These are phyloP conservation scores for Enchytraeus crypticus DNA, from an alignment of 2,888 invertebrate genomes.

Conservation along the genomic window DNA sequence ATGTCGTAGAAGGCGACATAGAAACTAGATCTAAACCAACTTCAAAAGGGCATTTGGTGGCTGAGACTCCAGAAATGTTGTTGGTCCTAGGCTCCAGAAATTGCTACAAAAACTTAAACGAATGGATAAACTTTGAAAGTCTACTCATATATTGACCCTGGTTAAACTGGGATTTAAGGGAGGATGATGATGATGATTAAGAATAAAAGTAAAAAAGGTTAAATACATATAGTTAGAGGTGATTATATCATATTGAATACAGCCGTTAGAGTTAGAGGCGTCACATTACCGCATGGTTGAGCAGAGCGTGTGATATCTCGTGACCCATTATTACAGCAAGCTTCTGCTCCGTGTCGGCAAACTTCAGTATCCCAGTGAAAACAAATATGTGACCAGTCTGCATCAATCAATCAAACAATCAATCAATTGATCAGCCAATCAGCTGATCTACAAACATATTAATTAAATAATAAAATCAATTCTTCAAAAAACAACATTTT, in stretches of 20 bases:
- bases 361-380: slow-evolving; percentile 53
- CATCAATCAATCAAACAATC: slow-evolving; percentile 20
- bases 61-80: too few relatives aligned
- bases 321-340: slow-evolving; percentile 56
- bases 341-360: slow-evolving; percentile 52
- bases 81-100: too few relatives aligned
- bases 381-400: slow-evolving; percentile 58
- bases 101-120: too few relatives aligned
- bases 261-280: background rate
- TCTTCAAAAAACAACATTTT: slow-evolving; percentile 27
- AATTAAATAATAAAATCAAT: background rate
- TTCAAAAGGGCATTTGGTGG: too few relatives aligned
- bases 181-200: too few relatives aligned
- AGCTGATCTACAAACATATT: background rate
- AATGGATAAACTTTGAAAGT: too few relatives aligned
- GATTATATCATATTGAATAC: background rate
- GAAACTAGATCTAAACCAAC: too few relatives aligned
- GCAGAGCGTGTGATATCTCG: slow-evolving; percentile 57
- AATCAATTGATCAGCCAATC: background rate
- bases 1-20: too few relatives aligned
- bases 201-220: too few relatives aligned
- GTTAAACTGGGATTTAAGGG: too few relatives aligned
- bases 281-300: slow-evolving; percentile 52
- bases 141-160: too few relatives aligned
- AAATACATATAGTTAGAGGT: background rate